Conservation (phyloP, 2,797 vertebrate genomes). For the Picus viridis region DNA sequence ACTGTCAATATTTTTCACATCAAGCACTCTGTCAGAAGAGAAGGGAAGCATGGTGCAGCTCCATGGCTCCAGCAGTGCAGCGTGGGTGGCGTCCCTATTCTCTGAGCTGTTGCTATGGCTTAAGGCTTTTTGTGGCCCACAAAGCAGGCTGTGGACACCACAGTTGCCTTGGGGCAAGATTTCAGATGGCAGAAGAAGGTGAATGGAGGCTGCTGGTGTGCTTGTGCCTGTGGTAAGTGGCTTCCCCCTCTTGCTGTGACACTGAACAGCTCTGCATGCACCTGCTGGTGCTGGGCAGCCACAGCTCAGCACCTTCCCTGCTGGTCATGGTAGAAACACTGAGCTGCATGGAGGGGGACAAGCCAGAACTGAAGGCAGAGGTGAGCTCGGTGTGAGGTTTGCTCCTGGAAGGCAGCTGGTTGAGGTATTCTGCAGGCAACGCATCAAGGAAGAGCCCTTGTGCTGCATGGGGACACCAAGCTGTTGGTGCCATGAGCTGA, state of each 20-base stretch:
- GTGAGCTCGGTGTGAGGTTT: neutral
- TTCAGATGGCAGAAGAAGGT: too few species aligned
- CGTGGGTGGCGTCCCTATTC: fast-evolving
- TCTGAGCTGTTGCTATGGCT: neutral
- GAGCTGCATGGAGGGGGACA: neutral
- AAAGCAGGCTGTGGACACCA: neutral
- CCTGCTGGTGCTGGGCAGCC: neutral
- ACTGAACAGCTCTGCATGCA: neutral
- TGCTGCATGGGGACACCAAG: too few species aligned
- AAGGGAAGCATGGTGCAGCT: neutral
- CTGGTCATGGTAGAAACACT: fast-evolving
- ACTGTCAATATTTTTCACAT: slow-evolving; percentile 38
- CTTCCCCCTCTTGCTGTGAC: neutral
- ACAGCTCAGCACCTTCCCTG: neutral
- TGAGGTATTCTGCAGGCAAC: slow-evolving; percentile 12
- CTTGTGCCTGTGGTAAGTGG: neutral
- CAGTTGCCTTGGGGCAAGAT: fast-evolving
- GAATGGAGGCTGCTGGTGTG: neutral
- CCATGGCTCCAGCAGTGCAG: neutral
- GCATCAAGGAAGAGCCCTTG: neutral
- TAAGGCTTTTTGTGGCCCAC: neutral
- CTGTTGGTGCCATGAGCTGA: neutral
- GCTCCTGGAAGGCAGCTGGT: neutral
- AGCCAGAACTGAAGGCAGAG: neutral
- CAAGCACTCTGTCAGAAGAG: neutral